phyloP scores from a whole-genome alignment of 1,140 invertebrate species.

The Conus ventricosus region DNA sequence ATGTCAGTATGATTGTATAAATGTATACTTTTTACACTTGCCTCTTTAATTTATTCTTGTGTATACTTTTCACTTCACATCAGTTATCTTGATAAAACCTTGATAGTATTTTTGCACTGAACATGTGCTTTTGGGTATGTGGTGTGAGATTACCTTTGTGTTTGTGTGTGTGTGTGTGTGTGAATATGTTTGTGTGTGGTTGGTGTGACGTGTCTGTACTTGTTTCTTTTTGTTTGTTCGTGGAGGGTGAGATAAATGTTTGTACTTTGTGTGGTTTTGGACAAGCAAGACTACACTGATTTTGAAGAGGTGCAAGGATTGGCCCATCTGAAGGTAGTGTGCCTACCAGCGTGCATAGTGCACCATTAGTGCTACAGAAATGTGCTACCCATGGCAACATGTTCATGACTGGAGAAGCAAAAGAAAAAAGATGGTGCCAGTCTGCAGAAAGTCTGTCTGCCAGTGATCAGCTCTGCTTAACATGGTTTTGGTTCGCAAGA shows the following conservation, averaged over 20 bases:
- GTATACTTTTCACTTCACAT: background rate
- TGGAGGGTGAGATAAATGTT: background rate
- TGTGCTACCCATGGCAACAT: too few species aligned
- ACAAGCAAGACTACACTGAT: background rate
- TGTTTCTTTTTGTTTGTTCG: too few species aligned
- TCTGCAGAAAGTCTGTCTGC: too few species aligned
- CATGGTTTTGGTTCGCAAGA: too few species aligned
- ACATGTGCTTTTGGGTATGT: background rate
- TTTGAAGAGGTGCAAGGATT: background rate
- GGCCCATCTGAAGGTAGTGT: too few species aligned
- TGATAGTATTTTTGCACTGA: background rate
- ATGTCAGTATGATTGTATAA: background rate
- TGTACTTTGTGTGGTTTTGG: background rate
- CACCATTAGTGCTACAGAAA: too few species aligned
- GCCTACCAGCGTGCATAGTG: too few species aligned
- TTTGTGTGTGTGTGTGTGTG: background rate
- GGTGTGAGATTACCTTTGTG: background rate
- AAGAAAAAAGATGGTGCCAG: too few species aligned
- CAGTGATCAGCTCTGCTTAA: too few species aligned
- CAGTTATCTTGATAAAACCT: background rate
- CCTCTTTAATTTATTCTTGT: background rate
- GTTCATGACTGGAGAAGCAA: too few species aligned
- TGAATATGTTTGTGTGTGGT: background rate
- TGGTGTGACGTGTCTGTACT: background rate
- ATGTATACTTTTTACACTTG: background rate